Conservation (phyloP, 2,797 vertebrate species). For the Chromis chromis region DNA sequence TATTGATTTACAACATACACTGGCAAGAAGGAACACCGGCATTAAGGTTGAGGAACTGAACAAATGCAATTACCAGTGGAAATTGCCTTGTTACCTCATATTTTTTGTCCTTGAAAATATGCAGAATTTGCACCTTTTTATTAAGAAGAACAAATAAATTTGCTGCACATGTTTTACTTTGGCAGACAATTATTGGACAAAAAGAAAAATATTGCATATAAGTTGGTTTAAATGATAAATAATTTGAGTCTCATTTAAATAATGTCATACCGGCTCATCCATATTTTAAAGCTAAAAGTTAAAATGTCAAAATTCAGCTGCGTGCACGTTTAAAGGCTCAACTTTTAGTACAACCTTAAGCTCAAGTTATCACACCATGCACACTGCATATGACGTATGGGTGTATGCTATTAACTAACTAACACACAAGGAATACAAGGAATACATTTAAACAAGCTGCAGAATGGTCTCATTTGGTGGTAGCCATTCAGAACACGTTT, state of each 20-base stretch:
- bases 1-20: conserved; percentile 45
- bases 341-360: not conserved
- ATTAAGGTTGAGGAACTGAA: not conserved
- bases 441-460: not conserved
- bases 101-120: too few relatives aligned
- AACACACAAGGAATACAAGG: not conserved
- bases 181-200: not conserved
- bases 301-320: conserved; percentile 12
- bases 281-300: conserved; percentile 12
- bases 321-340: not conserved
- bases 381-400: not conserved
- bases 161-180: not conserved
- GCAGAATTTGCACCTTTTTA: too few relatives aligned
- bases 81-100: not conserved
- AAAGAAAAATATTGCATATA: not conserved
- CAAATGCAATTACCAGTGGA: not conserved
- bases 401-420: not conserved
- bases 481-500: not conserved
- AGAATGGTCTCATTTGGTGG: not conserved
- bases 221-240: conserved; percentile 27
- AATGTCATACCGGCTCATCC: conserved; percentile 11
- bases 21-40: conserved; percentile 15
- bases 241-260: conserved; percentile 19
- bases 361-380: not conserved
- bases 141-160: not conserved